Percentiles rank a stretch among this genome's conserved stretches.
Conservation (phyloP, 2,113 vertebrate species). For the Pontoporia blainvillei region DNA sequence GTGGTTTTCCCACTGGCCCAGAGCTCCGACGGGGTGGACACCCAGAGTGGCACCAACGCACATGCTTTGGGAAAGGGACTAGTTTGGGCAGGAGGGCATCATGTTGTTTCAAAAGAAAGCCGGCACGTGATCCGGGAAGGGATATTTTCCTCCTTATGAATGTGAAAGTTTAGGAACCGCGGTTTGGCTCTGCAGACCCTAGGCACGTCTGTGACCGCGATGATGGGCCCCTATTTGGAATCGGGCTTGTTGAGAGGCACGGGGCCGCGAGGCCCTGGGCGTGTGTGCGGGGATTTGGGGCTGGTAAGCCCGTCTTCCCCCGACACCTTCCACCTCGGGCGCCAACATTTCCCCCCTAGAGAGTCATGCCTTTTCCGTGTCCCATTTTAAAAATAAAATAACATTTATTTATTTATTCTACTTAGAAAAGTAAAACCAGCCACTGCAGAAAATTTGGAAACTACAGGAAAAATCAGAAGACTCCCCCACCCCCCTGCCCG, state of each 20-base stretch:
- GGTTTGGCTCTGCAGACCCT: not conserved
- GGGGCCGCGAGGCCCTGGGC: not conserved
- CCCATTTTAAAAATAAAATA: not conserved
- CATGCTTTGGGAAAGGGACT: not conserved
- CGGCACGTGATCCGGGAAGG: not conserved
- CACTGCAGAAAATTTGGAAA: not conserved
- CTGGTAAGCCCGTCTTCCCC: not conserved
- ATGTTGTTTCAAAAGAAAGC: not conserved
- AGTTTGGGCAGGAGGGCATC: not conserved
- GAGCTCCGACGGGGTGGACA: not conserved
- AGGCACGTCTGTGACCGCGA: not conserved
- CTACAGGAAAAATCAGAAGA: not conserved
- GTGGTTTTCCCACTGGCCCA: accelerated
- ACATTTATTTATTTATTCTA: not conserved
- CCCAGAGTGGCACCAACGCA: accelerated
- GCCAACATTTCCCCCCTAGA: not conserved
- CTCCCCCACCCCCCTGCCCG: accelerated
- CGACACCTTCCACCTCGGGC: not conserved
- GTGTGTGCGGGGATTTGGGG: not conserved
- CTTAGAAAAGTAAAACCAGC: not conserved
- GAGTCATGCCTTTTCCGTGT: not conserved
- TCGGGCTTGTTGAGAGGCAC: not conserved
- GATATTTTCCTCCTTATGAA: too few species aligned
- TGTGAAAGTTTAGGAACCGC: not conserved
- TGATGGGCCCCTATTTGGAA: not conserved